Base-by-base conservation (phyloP, 2,888 invertebrate species). In the Nebria brevicollis region DNA sequence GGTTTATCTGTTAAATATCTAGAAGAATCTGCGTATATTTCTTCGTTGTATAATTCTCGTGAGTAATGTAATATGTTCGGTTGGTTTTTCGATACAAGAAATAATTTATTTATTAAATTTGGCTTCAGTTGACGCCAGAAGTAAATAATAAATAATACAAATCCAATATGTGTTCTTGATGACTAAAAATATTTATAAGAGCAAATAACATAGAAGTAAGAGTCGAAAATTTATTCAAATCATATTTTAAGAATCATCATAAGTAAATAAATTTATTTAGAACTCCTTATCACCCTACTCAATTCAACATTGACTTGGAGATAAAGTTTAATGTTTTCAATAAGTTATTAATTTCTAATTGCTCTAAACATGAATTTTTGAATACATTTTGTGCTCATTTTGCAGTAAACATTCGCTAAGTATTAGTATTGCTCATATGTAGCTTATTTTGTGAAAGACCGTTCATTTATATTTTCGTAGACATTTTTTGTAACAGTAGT, bases 131-230 rank as follows among this genome's bases (percentile, higher is more conserved):
- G 72, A 6, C 82, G 75, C 84, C 84, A 84, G 41, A 82, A 81
- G 26, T 83, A 43, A 15, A 84, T 79, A 43, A 80, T 7, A 75
- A 81, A 84, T n/a, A 83, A 75, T 7, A 82, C 83, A 82, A 41
- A 41, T 70, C 15, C 13, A 42, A 66, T 26, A 2, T 64, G 25
- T 54, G 41, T 2, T 20, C 13, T 68, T 68, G 26, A 25, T n/a
- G 2, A 15, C 26, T 72, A 34, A 4, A 72, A 72, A 34, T 34
- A 72, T 72, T 72, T 72, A 8, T 10, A 26, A 34, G 26, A 26
- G 7, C n/a, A n/a, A 34, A 34, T 26, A 34, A 1, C 66, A 15
- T 76, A 26, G n/a, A 66, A 43, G 26, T 77, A 26, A 26, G 25
- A 34, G 25, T 10, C 34, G 34, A 7, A 20, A 1, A n/a, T n/a